Evolutionary conservation across 2,797 vertebrate species (phyloP), one percentile per base, ranked within the genome.

Genomic region (Artibeus lituratus): DNA sequence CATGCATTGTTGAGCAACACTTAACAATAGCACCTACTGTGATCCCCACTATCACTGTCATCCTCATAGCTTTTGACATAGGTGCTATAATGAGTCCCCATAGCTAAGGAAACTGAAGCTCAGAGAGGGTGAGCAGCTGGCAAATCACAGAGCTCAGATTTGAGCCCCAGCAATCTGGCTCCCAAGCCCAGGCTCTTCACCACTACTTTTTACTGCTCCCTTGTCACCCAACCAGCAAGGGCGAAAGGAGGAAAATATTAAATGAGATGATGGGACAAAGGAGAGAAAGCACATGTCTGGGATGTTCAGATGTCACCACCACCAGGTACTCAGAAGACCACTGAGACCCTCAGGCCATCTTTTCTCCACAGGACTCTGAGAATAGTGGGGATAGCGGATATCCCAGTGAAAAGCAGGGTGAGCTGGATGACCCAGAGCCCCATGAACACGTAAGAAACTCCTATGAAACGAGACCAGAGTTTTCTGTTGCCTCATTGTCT

Each of bases 311-410:
- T 67, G 53, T 74, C 14, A 9, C 15, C 7, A 5, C 73, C 47
- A 3, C 26, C 1, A 7, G 42, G 37, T n/a, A 0, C 37, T 32
- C 24, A 15, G 55, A 59, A 37, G n/a, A 49, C 47, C 70, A 3
- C 91, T 87, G 49, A 67, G 72, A 76, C 74, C 29, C 22, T 73
- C 29, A 29, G n/a, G 18, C 24, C 24, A 2, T 74, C 86, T 74
- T 96, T 35, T 95, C 47, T 96, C 65, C 87, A 12, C 77, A 99
- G 99, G 99, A 99, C 67, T 98, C 98, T 24, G 99, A 99, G 87
- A 99, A 98, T 47, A 99, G 99, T 42, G 99, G 99, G 21, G 99
- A 99, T 98, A 99, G 99, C 3, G 99, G 99, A 24, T 99, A 98
- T 96, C 99, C 99, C 86, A 99, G 99, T 83, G 99, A 99, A 98